A percentile compares a stretch with the other conserved stretches of the same genome.
phyloP scores from a whole-genome alignment of 2,113 vertebrate species.

The Syngnathus scovelli region DNA sequence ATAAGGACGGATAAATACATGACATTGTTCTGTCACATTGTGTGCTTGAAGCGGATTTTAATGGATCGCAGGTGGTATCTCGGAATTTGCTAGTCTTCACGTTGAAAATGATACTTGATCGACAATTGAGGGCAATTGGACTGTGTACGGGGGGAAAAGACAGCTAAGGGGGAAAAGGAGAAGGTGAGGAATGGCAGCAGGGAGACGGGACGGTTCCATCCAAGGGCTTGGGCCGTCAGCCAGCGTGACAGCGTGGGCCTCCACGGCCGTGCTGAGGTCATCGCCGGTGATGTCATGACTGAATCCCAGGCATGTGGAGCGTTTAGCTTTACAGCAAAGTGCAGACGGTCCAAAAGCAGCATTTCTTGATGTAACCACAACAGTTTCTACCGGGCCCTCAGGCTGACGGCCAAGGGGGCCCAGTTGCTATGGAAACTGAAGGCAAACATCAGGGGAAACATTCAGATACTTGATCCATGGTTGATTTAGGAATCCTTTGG shows the following conservation, averaged over 20 bases:
- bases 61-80: not conserved
- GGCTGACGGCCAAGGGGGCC: conserved; percentile 77
- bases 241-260: conserved; percentile 51
- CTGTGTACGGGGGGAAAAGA: conserved; percentile 9
- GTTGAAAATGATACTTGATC: no score
- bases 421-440: conserved; percentile 80
- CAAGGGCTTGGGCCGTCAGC: conserved; percentile 74
- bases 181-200: conserved; percentile 36
- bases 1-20: not conserved
- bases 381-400: conserved; percentile 77
- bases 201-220: conserved; percentile 67
- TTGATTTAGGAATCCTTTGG: conserved; percentile 54
- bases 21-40: not conserved
- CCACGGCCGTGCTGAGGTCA: conserved; percentile 65
- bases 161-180: conserved; percentile 35
- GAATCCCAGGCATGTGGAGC: conserved; percentile 79
- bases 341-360: conserved; percentile 50
- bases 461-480: conserved; percentile 66
- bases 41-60: no score
- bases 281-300: conserved; percentile 87
- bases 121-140: not conserved
- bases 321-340: conserved; percentile 60
- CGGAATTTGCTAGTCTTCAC: not conserved
- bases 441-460: conserved; percentile 86
- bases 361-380: conserved; percentile 89